phyloP scores from a whole-genome alignment of 1,140 invertebrate genomes.

The Lasioglossum baleicum region DNA sequence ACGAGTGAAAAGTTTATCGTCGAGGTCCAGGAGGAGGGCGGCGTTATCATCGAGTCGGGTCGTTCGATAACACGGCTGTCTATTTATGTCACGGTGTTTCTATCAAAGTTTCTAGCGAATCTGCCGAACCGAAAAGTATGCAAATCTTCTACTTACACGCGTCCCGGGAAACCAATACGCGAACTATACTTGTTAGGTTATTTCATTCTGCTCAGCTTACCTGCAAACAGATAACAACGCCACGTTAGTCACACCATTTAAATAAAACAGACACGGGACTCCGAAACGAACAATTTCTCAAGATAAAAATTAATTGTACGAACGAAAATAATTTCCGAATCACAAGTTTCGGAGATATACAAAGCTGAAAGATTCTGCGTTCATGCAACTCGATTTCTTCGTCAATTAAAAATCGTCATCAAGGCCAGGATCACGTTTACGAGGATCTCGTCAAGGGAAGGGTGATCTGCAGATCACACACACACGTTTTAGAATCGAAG shows the following conservation, averaged over 20 bases:
- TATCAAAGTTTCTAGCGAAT: constrained; percentile 22
- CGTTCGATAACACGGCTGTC: constrained; percentile 65
- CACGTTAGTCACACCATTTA: too few relatives aligned
- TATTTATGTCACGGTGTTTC: constrained; percentile 56
- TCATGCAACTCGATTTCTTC: too few relatives aligned
- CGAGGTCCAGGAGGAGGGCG: constrained; percentile 62
- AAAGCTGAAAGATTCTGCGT: too few relatives aligned
- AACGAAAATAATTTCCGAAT: too few relatives aligned
- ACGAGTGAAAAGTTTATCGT: constrained; percentile 61
- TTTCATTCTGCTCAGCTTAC: constrained; percentile 39
- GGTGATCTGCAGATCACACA: background rate
- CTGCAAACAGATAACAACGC: constrained; percentile 25
- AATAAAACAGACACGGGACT: too few relatives aligned
- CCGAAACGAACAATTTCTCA: too few relatives aligned
- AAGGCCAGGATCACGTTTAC: background rate
- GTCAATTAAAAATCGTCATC: too few relatives aligned
- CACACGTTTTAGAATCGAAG: too few relatives aligned
- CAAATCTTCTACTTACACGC: constrained; percentile 36
- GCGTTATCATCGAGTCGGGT: constrained; percentile 63
- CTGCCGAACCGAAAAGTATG: background rate
- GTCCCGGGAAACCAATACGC: constrained; percentile 17
- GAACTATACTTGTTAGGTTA: constrained; percentile 8
- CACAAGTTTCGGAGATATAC: too few relatives aligned
- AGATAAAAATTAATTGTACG: too few relatives aligned
- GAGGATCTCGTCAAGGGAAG: background rate